Base-by-base conservation (phyloP, 2,113 vertebrate species). In the Argyrosomus japonicus region DNA sequence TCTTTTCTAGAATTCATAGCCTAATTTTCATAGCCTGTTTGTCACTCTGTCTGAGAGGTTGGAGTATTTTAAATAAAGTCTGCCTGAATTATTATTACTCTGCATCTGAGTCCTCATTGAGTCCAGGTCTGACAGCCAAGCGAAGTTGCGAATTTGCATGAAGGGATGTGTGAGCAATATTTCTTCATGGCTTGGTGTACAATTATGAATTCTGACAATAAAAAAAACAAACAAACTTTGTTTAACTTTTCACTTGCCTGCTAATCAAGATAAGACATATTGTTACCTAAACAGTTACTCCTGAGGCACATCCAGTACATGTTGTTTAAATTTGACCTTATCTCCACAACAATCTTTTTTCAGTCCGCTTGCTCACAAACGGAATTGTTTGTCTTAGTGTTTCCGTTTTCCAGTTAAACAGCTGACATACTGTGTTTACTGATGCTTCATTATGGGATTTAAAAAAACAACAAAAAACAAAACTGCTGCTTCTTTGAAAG, bases 391-490 rank as follows among this genome's bases (percentile, higher is more conserved):
- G 80, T 50, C 57, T 69, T 75, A 0, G 25, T 57, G 40, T 67
- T 79, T 79, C 51, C 14, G 68, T 73, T 88, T 72, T 82, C 68
- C 50, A 68, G 73, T 85, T 36, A 40, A 79, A 81, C 53, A 36
- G 50, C 74, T 64, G 71, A 77, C 73, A 63, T 2, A 43, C 21
- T 53, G 27, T 58, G 32, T 67, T 77, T 75, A 25, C 77, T 57
- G 14, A 58, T 53, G 11, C n/a, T 17, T 27, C 18, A 50, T 32
- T 2, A 17, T 15, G 13, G 14, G 4, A 47, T 70, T 51, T 57
- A 15, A 60, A 54, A 58, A 78, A 50, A 21, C 61, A 43, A 11
- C 54, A 36, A 36, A 36, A 36, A 36, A 7, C 32, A 36, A 40
- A 8, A 40, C n/a, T n/a, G 18, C 17, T 21, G 6, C 21, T 23